A percentile compares a stretch with the other conserved stretches of the same genome.
phyloP scores from a whole-genome alignment of 2,113 vertebrate species.

The Typhlomys cinereus region DNA sequence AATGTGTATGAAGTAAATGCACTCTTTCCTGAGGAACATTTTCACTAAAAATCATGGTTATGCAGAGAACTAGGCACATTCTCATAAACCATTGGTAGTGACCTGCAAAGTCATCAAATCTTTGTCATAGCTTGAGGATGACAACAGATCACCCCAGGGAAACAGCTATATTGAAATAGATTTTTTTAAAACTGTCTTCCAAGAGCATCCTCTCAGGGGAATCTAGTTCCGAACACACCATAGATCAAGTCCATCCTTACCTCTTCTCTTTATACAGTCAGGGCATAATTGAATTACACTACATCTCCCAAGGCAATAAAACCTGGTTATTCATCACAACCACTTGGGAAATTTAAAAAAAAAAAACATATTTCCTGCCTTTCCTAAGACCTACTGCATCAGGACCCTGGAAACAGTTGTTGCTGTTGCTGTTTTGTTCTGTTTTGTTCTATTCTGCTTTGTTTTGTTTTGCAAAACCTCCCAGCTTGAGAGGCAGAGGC shows the following conservation, averaged over 20 bases:
- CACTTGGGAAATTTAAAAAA: background rate
- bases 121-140: conserved; percentile 1
- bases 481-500: background rate
- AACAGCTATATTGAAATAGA: conserved; percentile 45
- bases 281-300: conserved; percentile 34
- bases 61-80: conserved; percentile 23
- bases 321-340: conserved; percentile 25
- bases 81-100: conserved; percentile 50
- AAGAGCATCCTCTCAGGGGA: background rate
- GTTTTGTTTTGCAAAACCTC: no score
- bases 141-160: conserved; percentile 39
- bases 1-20: conserved; percentile 54
- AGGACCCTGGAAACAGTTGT: background rate
- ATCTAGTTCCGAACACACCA: background rate
- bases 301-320: background rate
- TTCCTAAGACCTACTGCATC: background rate
- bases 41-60: conserved; percentile 43
- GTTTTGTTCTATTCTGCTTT: no score
- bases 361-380: background rate
- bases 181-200: conserved; percentile 18
- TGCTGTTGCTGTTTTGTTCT: no score
- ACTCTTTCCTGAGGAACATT: conserved; percentile 39
- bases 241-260: conserved; percentile 44
- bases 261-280: background rate
- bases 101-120: conserved; percentile 47